Base-by-base conservation (phyloP, 2,888 invertebrate genomes). In the Acanthacorydalis orientalis region DNA sequence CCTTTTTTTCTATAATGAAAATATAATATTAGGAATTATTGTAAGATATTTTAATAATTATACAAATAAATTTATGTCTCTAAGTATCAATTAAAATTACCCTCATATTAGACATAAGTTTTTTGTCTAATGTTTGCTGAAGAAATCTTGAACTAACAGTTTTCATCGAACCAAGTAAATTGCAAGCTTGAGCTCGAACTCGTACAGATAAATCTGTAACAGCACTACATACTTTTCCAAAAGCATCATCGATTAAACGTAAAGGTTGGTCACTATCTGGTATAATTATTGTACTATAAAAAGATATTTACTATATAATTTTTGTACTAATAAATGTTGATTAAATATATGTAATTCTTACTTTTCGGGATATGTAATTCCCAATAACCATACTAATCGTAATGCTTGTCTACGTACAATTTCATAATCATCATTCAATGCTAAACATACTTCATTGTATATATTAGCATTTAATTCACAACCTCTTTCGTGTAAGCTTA, bases 81-180 rank as follows among this genome's bases (percentile, higher is more conserved):
- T n/a, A n/a, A n/a, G n/a, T n/a, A n/a, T n/a, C n/a, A n/a, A n/a
- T n/a, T n/a, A n/a, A n/a, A n/a, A 64, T 59, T 64, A 87, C 86
- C 72, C 86, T 80, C 81, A 93, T 84, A 60, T 92, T 88, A 45
- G 90, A 89, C 91, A 95, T 93, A 23, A 95, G 75, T 61, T 97
- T 97, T 65, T 98, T 98, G 62, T 98, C 97, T 34, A 98, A 68
- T 0, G 97, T 97, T 68, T 98, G 97, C 60, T 91, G 82, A 47
- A 98, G 72, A 66, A 93, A 95, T 50, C 83, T 78, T 43, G 84
- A 78, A 48, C 92, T 87, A 4, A 98, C 96, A 46, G 76, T 76
- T 43, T 80, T 79, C 73, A 97, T 87, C 11, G 80, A 75, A 1
- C 97, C 97, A 48, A 95, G 73, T 47, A 92, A 69, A 35, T 83